phyloP scores from a whole-genome alignment of 2,797 vertebrate genomes.

The Lithobates sylvaticus region DNA sequence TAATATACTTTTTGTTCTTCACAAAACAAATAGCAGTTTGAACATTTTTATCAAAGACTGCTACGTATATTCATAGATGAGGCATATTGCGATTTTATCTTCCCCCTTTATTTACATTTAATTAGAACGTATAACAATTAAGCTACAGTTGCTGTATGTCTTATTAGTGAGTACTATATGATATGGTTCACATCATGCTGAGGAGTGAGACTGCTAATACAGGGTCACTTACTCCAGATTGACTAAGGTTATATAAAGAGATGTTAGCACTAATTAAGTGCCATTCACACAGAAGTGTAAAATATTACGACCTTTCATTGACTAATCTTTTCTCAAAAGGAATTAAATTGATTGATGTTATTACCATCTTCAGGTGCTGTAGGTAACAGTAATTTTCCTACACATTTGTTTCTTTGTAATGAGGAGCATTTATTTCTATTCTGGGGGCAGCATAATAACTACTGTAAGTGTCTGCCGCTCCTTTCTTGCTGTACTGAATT shows the following conservation, averaged over 20 bases:
- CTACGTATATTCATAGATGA: conserved; percentile 29
- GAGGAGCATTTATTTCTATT: too few relatives aligned
- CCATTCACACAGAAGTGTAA: neutral
- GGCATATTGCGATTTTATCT: neutral
- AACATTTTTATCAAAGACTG: conserved; percentile 30
- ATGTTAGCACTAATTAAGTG: conserved; percentile 9
- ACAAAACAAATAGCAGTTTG: neutral
- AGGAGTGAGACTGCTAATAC: neutral
- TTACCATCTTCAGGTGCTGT: neutral
- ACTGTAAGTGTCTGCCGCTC: too few relatives aligned
- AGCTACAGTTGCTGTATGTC: conserved; percentile 1
- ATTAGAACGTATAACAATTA: conserved; percentile 31
- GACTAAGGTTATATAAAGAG: conserved; percentile 5
- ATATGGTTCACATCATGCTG: neutral
- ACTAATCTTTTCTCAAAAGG: neutral
- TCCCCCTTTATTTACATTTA: conserved; percentile 38
- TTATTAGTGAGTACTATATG: neutral
- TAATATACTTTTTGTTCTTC: conserved; percentile 36
- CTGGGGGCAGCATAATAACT: too few relatives aligned
- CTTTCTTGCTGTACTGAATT: too few relatives aligned
- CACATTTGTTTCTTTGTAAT: neutral
- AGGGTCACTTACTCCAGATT: neutral
- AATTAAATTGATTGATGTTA: neutral
- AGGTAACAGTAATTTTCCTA: neutral
- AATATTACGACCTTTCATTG: conserved; percentile 9